A percentile compares a stretch with the other conserved stretches of the same genome.
phyloP scores from a whole-genome alignment of 2,113 vertebrate genomes.

The Gallinago media region DNA sequence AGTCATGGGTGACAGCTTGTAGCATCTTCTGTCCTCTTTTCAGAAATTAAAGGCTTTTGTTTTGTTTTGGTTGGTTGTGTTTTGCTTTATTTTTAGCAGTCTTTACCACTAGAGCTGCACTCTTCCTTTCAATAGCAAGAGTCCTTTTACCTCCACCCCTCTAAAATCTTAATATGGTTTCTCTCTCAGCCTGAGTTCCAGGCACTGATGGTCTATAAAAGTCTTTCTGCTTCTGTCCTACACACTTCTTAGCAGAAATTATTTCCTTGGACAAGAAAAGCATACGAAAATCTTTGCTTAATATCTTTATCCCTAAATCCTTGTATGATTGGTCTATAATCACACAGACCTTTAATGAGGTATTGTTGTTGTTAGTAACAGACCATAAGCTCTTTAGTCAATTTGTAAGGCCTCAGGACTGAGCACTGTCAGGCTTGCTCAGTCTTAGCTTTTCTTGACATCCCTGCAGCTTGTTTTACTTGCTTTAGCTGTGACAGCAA shows the following conservation, averaged over 20 bases:
- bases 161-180: not conserved
- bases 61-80: not conserved
- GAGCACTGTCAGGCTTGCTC: not conserved
- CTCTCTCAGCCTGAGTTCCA: not conserved
- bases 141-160: not conserved
- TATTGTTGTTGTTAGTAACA: not conserved
- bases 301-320: not conserved
- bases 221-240: not conserved
- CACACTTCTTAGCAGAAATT: not conserved
- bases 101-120: accelerated
- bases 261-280: not conserved
- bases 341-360: not conserved
- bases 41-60: not conserved
- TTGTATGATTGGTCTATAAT: not conserved
- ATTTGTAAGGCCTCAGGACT: not conserved
- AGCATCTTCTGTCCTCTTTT: not conserved
- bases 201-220: not conserved
- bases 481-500: not conserved
- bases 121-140: not conserved
- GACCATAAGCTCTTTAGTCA: not conserved
- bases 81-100: not conserved
- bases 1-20: not conserved
- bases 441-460: not conserved
- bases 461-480: not conserved
- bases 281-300: not conserved